Percentiles rank a stretch among this genome's conserved stretches.
These are phyloP conservation scores for Tetranychus urticae DNA, from an alignment of 1,140 invertebrate species.

Conservation along the genomic window DNA sequence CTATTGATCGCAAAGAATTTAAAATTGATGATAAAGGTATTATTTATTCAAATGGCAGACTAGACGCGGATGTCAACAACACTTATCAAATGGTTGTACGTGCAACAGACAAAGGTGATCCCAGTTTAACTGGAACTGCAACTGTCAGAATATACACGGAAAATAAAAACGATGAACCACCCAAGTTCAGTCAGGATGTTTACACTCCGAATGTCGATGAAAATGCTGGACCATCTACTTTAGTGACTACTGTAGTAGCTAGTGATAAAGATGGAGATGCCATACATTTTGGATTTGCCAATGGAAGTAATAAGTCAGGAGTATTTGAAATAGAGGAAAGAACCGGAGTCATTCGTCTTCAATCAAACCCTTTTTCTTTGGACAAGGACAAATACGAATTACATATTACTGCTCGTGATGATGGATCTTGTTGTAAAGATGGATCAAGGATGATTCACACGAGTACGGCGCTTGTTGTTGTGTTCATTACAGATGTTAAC, in stretches of 20 bases:
- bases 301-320: conserved; percentile 59
- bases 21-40: conserved; percentile 70
- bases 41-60: conserved; percentile 70
- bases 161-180: conserved; percentile 86
- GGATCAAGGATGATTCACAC: conserved; percentile 64
- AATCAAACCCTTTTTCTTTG: conserved; percentile 53
- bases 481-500: conserved; percentile 87
- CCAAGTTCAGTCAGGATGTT: conserved; percentile 83
- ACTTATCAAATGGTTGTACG: conserved; percentile 82
- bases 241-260: conserved; percentile 78
- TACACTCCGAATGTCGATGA: conserved; percentile 88
- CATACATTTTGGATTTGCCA: conserved; percentile 75
- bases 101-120: conserved; percentile 75
- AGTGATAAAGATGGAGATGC: conserved; percentile 88
- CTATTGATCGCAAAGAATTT: conserved; percentile 75
- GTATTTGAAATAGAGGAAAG: conserved; percentile 88
- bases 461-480: conserved; percentile 78
- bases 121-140: conserved; percentile 64
- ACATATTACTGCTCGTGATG: conserved; percentile 78
- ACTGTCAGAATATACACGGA: conserved; percentile 82
- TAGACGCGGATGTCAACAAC: conserved; percentile 84
- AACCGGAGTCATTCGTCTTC: conserved; percentile 71
- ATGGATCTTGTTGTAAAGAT: conserved; percentile 70
- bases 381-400: conserved; percentile 63
- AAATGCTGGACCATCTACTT: conserved; percentile 72